Conservation (phyloP, 30 jellyfish, hydroid and myxozoan species). For the Hydractinia symbiolongicarpus region DNA sequence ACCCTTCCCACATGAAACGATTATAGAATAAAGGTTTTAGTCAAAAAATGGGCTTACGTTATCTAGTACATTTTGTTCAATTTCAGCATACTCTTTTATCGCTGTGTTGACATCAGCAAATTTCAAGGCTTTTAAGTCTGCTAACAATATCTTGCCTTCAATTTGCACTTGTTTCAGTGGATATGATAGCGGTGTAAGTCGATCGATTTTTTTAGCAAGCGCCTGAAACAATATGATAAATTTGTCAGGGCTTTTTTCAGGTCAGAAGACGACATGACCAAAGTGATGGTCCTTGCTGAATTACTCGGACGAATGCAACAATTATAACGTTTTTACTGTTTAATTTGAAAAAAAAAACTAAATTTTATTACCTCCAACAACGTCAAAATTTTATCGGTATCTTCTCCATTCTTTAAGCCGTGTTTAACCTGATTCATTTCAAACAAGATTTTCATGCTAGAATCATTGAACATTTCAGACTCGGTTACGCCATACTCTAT, state of each 20-base stretch:
- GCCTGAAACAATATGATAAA: not conserved
- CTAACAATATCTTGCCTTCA: slow-evolving; percentile 33
- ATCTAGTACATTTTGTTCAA: slow-evolving; percentile 22
- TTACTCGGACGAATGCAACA: too few relatives aligned
- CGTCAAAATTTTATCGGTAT: slow-evolving; percentile 15
- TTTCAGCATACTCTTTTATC: not conserved
- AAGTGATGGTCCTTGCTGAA: too few relatives aligned
- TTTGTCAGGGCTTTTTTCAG: slow-evolving; percentile 3
- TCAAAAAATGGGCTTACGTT: slow-evolving; percentile 16
- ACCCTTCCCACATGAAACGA: too few relatives aligned
- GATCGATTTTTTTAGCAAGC: not conserved
- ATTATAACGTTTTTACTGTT: too few relatives aligned
- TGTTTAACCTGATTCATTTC: slow-evolving; percentile 19
- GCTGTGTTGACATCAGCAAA: slow-evolving; percentile 8
- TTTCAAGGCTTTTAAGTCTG: slow-evolving; percentile 35
- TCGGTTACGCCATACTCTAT: slow-evolving; percentile 48
- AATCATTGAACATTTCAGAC: slow-evolving; percentile 42
- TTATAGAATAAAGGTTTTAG: not conserved
- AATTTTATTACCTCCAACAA: slow-evolving; percentile 10
- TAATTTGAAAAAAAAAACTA: too few relatives aligned
- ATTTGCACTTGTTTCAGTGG: slow-evolving; percentile 7
- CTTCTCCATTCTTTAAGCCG: slow-evolving; percentile 47
- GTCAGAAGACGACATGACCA: not conserved
- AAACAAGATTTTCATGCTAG: slow-evolving; percentile 15
- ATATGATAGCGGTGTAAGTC: slow-evolving; percentile 19